phyloP scores from a whole-genome alignment of 2,113 vertebrate genomes.

The Hepsetus odoe region DNA sequence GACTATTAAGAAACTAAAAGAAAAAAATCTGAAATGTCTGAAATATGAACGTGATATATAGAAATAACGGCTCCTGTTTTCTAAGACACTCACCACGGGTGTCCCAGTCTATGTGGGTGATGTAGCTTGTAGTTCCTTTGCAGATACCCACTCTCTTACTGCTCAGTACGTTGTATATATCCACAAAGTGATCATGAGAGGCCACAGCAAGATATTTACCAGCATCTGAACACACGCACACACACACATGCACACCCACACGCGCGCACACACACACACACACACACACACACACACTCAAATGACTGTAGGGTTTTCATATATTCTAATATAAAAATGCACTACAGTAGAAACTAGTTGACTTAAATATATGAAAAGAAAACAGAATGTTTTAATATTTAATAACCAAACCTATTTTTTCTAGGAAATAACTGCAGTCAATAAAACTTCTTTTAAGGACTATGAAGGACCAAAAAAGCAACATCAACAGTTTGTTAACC shows the following conservation, averaged over 20 bases:
- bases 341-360: too few relatives aligned
- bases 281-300: neutral
- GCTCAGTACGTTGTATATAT: slow-evolving; percentile 94
- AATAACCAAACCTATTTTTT: too few relatives aligned
- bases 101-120: slow-evolving; percentile 98
- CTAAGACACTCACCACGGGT: slow-evolving; percentile 77
- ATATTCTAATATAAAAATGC: too few relatives aligned
- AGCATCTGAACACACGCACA: slow-evolving; percentile 74
- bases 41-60: too few relatives aligned
- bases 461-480: too few relatives aligned
- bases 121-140: slow-evolving; percentile 89
- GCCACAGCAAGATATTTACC: slow-evolving; percentile 96
- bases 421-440: too few relatives aligned
- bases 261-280: neutral
- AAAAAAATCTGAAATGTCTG: too few relatives aligned
- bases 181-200: slow-evolving; percentile 95
- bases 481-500: neutral
- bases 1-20: too few relatives aligned
- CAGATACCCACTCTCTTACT: slow-evolving; percentile 97
- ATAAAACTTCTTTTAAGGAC: neutral
- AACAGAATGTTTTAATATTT: too few relatives aligned
- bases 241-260: neutral
- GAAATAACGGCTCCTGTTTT: neutral
- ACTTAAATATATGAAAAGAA: too few relatives aligned
- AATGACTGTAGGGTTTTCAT: neutral